These are phyloP conservation scores for Austrofundulus limnaeus DNA, from an alignment of 2,113 vertebrate genomes.

Conservation along the genomic window DNA sequence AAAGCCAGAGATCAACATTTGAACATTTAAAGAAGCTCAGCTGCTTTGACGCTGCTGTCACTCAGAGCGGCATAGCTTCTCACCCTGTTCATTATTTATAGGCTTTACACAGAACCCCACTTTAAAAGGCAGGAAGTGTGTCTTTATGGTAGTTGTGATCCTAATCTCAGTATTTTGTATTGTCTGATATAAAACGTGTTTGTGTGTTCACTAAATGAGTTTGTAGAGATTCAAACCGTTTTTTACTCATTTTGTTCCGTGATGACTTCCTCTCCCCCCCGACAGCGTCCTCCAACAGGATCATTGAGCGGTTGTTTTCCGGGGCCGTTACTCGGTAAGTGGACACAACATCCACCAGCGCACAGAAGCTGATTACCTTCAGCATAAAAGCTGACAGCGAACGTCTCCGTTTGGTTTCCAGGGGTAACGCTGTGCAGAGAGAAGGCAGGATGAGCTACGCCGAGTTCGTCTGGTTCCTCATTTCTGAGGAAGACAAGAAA, in stretches of 20 bases:
- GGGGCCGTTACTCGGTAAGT: slow-evolving; percentile 95
- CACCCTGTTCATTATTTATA: too few relatives aligned
- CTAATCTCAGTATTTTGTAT: too few relatives aligned
- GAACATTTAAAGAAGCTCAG: too few relatives aligned
- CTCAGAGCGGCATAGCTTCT: too few relatives aligned
- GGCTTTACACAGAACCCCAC: too few relatives aligned
- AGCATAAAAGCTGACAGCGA: slow-evolving; percentile 16
- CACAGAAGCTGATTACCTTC: slow-evolving; percentile 7
- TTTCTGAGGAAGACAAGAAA: slow-evolving; percentile 98
- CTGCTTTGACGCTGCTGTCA: too few relatives aligned
- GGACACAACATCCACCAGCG: slow-evolving; percentile 20
- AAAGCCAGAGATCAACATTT: too few relatives aligned
- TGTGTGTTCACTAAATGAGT: too few relatives aligned
- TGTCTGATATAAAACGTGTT: too few relatives aligned
- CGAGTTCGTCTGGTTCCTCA: slow-evolving; percentile 97
- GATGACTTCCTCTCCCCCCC: slow-evolving; percentile 47
- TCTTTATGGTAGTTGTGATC: too few relatives aligned
- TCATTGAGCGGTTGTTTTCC: slow-evolving; percentile 95
- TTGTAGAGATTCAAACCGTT: neutral
- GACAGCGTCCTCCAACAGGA: slow-evolving; percentile 92
- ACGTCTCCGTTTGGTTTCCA: slow-evolving; percentile 67
- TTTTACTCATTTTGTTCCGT: neutral
- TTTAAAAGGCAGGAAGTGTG: too few relatives aligned
- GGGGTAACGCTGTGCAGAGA: slow-evolving; percentile 89
- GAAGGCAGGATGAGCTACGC: slow-evolving; percentile 98